Conservation (phyloP, 2,888 invertebrate species). For the Apamea epomidion region DNA sequence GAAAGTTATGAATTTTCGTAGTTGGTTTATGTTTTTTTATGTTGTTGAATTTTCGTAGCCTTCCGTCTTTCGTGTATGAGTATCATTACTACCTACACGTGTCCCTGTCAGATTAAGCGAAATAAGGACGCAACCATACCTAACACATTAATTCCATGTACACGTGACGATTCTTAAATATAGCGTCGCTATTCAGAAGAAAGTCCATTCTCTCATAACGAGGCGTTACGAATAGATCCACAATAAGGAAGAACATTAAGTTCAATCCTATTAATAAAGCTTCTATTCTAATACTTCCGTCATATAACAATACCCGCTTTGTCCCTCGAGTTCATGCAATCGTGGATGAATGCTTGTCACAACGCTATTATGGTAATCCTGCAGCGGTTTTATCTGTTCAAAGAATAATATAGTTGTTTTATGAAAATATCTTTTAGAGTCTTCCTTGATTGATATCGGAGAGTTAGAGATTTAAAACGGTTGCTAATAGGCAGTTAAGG, state of each 20-base stretch:
- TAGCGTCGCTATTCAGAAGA: conserved; percentile 8
- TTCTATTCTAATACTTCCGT: conserved; percentile 37
- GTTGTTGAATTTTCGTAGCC: background rate
- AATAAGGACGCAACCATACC: background rate
- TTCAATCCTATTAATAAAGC: conserved; percentile 45
- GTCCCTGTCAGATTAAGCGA: background rate
- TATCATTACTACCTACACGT: background rate
- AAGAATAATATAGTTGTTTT: background rate
- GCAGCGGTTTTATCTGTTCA: background rate
- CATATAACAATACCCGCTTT: conserved; percentile 12
- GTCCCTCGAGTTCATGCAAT: conserved; percentile 30
- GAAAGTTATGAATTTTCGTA: background rate
- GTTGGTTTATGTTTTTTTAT: background rate
- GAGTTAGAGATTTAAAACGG: background rate
- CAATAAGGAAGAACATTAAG: conserved; percentile 30
- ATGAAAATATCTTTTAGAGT: background rate
- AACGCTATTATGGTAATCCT: conserved; percentile 14
- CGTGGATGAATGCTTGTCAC: background rate
- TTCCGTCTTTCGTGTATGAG: background rate
- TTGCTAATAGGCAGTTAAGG: background rate
- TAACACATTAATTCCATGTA: background rate
- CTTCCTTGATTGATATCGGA: conserved; percentile 12
- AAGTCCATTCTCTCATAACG: conserved; percentile 1
- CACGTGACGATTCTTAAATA: conserved; percentile 14
- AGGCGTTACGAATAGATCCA: conserved; percentile 27